Base-by-base conservation (phyloP, 2,113 vertebrate species). In the Proterorhinus semilunaris region DNA sequence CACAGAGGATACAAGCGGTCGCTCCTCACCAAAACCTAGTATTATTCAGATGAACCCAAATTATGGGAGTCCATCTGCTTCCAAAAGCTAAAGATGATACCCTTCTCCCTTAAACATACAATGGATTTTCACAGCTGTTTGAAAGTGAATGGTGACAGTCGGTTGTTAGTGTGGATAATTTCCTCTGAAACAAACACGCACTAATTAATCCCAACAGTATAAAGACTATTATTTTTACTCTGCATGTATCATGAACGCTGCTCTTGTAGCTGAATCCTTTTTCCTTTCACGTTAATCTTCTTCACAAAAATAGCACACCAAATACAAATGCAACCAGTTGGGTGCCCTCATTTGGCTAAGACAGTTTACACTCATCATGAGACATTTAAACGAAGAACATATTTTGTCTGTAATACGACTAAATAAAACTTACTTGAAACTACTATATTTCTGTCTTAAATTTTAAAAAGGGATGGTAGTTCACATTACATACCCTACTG, bases 121-220 rank as follows among this genome's bases (percentile, higher is more conserved):
- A 53, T 65, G 71, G 43, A 51, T 51, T 72, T 85, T 83, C 76
- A 79, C 83, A 84, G 80, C 76, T 84, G 80, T 65, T 66, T 46
- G 36, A 54, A 66, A 70, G 82, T 43, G 36, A 54, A 66, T 68
- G 82, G 65, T 75, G 65, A 65, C 57, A 76, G 51, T 68, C 12
- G 62, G 58, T 75, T 81, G 75, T 83, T 62, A 58, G 53, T 49
- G 72, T 71, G 71, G 69, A 68, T 61, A 58, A 67, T 62, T 68
- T 7, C 71, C 68, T 16, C 50, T 17, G 69, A 78, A 47, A 44
- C 67, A 71, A 74, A 36, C 68, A 72, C 72, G 71, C 80, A 72
- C 76, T 82, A 85, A 88, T 87, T 87, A 84, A 48, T 67, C 70
- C 65, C 66, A 69, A 73, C 58, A 15, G 65, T 44, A 68, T 80